Conservation (phyloP, 2,888 invertebrate species). For the Theristus sp. region DNA sequence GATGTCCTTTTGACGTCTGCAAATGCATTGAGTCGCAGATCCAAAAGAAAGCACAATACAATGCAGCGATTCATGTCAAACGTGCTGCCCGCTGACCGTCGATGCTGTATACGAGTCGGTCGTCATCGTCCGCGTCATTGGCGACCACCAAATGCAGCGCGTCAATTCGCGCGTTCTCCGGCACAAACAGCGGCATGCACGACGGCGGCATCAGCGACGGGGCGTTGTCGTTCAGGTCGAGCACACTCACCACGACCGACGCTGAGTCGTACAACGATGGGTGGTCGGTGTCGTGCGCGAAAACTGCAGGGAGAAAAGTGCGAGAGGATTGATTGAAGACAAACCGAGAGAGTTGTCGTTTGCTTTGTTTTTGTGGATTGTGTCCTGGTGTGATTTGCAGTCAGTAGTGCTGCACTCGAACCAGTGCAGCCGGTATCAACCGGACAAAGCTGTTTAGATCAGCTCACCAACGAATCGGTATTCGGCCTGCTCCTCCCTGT, state of each 20-base stretch:
- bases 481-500: neutral
- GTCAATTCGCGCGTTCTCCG: slow-evolving; percentile 65
- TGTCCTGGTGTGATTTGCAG: no score
- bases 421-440: no score
- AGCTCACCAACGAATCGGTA: neutral
- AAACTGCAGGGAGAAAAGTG: slow-evolving; percentile 39
- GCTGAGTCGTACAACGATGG: slow-evolving; percentile 57
- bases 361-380: no score
- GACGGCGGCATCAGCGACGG: slow-evolving; percentile 64
- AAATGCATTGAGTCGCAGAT: no score
- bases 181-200: slow-evolving; percentile 61
- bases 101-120: slow-evolving; percentile 66
- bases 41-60: no score
- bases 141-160: slow-evolving; percentile 70
- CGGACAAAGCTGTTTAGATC: no score
- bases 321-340: neutral
- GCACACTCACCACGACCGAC: slow-evolving; percentile 51
- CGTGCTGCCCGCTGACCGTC: no score
- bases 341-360: no score
- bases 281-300: slow-evolving; percentile 49
- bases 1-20: no score
- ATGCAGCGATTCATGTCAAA: no score
- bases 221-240: slow-evolving; percentile 70
- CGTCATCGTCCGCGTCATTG: slow-evolving; percentile 60
- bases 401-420: no score